Conservation (phyloP, 2,888 invertebrate genomes). For the Argyra leucocephala region DNA sequence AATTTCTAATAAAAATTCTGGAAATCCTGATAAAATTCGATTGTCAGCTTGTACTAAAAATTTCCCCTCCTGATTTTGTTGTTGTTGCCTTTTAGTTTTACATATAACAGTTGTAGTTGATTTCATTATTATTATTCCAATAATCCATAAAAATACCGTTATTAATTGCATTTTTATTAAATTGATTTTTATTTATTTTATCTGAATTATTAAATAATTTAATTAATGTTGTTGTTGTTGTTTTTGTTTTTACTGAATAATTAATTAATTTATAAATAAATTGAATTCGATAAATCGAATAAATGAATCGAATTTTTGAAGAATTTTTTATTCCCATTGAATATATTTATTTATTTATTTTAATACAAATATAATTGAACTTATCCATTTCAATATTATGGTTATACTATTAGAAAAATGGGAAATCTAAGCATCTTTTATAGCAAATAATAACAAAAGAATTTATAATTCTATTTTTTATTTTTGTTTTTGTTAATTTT, state of each 20-base stretch:
- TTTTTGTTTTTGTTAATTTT: no score
- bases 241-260: not conserved
- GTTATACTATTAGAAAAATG: not conserved
- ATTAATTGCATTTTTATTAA: slow-evolving; percentile 5
- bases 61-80: not conserved
- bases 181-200: not conserved
- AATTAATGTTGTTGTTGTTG: no score
- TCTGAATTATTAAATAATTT: no score
- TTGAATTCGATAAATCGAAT: slow-evolving; percentile 2
- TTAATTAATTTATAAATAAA: not conserved
- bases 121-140: slow-evolving; percentile 1
- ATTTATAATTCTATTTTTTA: no score
- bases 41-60: not conserved
- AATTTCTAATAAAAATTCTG: not conserved
- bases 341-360: not conserved
- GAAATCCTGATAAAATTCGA: not conserved
- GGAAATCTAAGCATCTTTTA: not conserved
- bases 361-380: not conserved
- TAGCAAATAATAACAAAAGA: not conserved
- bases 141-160: not conserved
- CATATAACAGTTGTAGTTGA: slow-evolving; percentile 3
- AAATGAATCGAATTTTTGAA: not conserved
- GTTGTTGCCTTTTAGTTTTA: not conserved
- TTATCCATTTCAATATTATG: not conserved
- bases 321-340: slow-evolving; percentile 3